Evolutionary conservation across 2,888 invertebrate species (phyloP), one percentile per base, ranked within the genome.

Genomic region (Noctua janthe): DNA sequence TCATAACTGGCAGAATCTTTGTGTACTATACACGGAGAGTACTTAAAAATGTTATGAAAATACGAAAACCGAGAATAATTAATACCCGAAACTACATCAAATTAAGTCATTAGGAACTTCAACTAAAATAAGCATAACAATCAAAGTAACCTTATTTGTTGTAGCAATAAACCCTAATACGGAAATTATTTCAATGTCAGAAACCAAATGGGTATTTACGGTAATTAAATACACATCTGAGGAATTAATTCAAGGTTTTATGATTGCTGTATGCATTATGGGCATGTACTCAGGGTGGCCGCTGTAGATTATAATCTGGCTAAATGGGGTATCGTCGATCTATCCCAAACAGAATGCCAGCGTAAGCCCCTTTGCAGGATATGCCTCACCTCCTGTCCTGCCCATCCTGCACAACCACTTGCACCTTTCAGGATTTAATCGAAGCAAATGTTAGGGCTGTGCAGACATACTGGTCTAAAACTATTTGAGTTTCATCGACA

Each of bases 141-240:
- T 54, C 3, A 13, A 71, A 75, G 71, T 62, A 62, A 85, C 81
- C 51, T 85, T 54, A 69, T 80, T n/a, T n/a, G 17, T n/a, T n/a
- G 17, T 17, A 23, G 54, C 23, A 39, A 81, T 82, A 72, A 72
- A 82, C 72, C 72, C 47, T 39, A 54, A 80, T 72, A 64, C 81
- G 86, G 62, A 72, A 81, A 81, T 4, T 54, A 72, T 81, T 85
- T 82, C 86, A 82, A 82, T 56, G 72, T 69, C 86, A 49, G 43
- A 51, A 11, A 49, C 15, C 7, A 81, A 72, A 78, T 29, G 29
- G 29, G 29, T 62, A 47, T 82, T 81, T 69, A 72, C 69, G 15
- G 51, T 85, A 20, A 69, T 85, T 69, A 85, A n/a, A 51, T 59
- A 51, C 20, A 56, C n/a, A 20, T 56, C 17, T 51, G 1, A 51